These are phyloP conservation scores for Petromus typicus DNA, from an alignment of 2,113 vertebrate genomes.

Conservation along the genomic window DNA sequence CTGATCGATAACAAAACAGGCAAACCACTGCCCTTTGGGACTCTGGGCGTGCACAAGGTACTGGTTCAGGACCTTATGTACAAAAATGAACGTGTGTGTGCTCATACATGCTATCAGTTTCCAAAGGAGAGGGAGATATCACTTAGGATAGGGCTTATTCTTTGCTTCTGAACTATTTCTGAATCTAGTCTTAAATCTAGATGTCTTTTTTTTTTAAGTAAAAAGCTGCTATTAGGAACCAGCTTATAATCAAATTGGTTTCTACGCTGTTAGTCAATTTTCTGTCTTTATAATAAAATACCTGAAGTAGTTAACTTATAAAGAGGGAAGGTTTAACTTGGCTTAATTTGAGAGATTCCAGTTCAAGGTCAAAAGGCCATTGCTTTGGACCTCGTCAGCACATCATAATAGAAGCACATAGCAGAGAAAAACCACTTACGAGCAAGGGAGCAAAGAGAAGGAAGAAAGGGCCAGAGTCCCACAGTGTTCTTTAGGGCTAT, in stretches of 20 bases:
- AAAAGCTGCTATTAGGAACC: neutral
- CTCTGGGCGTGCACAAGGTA: conserved; percentile 98
- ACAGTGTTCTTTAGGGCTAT: neutral
- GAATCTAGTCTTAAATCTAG: neutral
- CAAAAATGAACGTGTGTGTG: neutral
- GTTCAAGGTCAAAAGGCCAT: neutral
- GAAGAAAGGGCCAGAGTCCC: neutral
- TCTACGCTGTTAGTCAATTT: neutral
- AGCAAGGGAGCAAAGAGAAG: neutral
- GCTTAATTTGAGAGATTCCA: neutral
- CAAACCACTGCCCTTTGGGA: conserved; percentile 97
- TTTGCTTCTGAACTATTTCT: neutral
- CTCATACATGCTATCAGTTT: neutral
- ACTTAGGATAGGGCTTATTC: neutral
- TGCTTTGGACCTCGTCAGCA: neutral
- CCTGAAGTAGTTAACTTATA: neutral
- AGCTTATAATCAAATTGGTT: neutral
- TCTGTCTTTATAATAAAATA: neutral
- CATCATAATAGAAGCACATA: neutral
- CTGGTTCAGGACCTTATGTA: neutral
- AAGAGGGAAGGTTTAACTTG: neutral
- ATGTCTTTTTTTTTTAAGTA: neutral
- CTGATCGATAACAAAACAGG: conserved; percentile 96
- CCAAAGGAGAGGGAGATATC: neutral
- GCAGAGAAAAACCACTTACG: neutral